These are phyloP conservation scores for Pempheris klunzingeri DNA, from an alignment of 2,797 vertebrate genomes.

Conservation along the genomic window DNA sequence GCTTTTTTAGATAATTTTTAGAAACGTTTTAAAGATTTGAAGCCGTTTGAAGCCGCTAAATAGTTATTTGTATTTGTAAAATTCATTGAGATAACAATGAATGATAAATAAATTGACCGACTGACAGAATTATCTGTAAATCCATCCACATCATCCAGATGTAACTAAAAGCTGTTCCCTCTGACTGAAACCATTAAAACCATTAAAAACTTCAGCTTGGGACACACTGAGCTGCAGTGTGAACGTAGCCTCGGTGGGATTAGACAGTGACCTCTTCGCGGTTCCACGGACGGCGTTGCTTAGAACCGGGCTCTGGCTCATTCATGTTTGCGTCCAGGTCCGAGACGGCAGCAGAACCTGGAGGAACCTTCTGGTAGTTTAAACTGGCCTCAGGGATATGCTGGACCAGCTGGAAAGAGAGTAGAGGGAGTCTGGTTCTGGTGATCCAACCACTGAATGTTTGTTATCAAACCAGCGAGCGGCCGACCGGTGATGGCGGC, in stretches of 20 bases:
- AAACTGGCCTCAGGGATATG: conserved; percentile 97
- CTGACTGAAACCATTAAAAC: not conserved
- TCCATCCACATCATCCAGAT: not conserved
- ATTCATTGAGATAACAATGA: not conserved
- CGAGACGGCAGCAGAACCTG: conserved; percentile 86
- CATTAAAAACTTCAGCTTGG: not conserved
- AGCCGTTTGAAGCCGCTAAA: no score
- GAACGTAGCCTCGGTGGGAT: conserved; percentile 51
- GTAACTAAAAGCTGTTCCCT: no score
- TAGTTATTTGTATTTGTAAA: not conserved
- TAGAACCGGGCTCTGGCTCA: conserved; percentile 80
- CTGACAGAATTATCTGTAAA: not conserved
- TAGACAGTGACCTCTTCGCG: conserved; percentile 87
- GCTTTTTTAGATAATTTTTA: no score
- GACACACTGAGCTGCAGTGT: conserved; percentile 55
- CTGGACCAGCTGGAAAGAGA: conserved; percentile 92
- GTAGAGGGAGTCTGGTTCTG: conserved; percentile 53
- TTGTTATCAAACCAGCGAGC: conserved; percentile 29
- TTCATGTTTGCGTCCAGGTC: conserved; percentile 97
- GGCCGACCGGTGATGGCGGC: conserved; percentile 12
- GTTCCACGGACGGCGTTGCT: conserved; percentile 83
- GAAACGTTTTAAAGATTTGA: not conserved
- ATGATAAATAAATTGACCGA: not conserved
- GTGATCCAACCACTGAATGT: conserved; percentile 43
- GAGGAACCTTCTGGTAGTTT: conserved; percentile 98